Conservation (phyloP, 2,113 vertebrate species). For the Aramus guarauna region DNA sequence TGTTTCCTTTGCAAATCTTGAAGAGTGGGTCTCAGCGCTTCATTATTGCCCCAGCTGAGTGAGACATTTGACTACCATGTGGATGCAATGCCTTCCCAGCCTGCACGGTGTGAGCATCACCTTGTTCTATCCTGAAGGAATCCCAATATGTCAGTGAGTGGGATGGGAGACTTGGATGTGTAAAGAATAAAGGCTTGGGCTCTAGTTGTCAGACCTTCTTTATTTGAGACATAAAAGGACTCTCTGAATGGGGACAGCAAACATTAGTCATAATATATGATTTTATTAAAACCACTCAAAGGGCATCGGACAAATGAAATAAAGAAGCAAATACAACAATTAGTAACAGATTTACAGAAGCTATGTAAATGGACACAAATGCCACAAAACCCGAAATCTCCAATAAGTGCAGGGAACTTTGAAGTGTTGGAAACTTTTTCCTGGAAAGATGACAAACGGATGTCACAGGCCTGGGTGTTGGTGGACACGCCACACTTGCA, state of each 20-base stretch:
- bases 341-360: slow-evolving; percentile 61
- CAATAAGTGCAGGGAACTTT: slow-evolving; percentile 18
- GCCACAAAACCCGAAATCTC: not conserved
- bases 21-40: not conserved
- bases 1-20: not conserved
- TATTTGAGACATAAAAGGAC: slow-evolving; percentile 37
- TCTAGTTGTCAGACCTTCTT: not conserved
- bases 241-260: not conserved
- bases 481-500: not conserved
- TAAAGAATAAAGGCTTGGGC: not conserved
- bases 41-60: not conserved
- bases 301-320: slow-evolving; percentile 42
- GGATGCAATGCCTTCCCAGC: not conserved
- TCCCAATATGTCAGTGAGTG: not conserved
- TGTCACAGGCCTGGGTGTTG: not conserved
- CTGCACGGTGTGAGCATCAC: not conserved
- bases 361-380: slow-evolving; percentile 51
- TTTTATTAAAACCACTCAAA: slow-evolving; percentile 66
- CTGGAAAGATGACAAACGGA: slow-evolving; percentile 1
- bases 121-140: not conserved
- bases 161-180: not conserved
- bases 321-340: slow-evolving; percentile 47
- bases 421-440: slow-evolving; percentile 48
- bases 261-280: slow-evolving; percentile 45
- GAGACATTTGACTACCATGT: not conserved